Evolutionary conservation across 92 coral and sea anemone genomes (phyloP).

Genomic region (Plumapathes pennacea): DNA sequence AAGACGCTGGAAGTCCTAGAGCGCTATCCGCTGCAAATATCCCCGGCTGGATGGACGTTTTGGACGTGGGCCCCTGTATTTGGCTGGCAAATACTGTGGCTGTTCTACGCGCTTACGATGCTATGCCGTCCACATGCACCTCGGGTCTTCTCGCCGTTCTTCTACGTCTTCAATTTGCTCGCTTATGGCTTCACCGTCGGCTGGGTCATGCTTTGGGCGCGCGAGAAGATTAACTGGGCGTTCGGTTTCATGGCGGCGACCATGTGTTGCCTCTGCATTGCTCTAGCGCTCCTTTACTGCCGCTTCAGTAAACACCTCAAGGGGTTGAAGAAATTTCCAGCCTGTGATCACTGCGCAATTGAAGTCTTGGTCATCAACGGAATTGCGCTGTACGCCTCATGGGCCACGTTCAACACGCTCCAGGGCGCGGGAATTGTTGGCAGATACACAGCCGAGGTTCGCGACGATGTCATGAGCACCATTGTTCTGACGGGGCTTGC

Average conservation of each 20-base stretch:
- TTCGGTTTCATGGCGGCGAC: constrained; percentile 69
- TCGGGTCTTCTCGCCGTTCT: constrained; percentile 62
- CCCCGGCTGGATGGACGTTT: constrained; percentile 80
- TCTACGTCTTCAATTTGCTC: constrained; percentile 65
- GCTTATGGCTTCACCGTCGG: constrained; percentile 80
- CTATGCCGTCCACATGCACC: constrained; percentile 79
- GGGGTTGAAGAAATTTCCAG: constrained; percentile 59
- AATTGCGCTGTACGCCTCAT: constrained; percentile 74
- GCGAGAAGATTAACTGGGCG: constrained; percentile 58
- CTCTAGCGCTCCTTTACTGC: constrained; percentile 64
- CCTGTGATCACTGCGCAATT: constrained; percentile 63
- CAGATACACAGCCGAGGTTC: constrained; percentile 57
- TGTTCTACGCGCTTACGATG: constrained; percentile 58
- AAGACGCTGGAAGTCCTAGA: constrained; percentile 57
- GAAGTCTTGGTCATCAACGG: constrained; percentile 78
- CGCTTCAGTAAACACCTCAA: constrained; percentile 49
- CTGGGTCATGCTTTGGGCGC: constrained; percentile 80
- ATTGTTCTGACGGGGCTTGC: constrained; percentile 68
- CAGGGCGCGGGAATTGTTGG: constrained; percentile 66
- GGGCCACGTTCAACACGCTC: constrained; percentile 72
- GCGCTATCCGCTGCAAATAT: constrained; percentile 54
- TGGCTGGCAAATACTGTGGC: constrained; percentile 84
- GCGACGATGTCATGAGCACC: constrained; percentile 66
- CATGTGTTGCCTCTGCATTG: constrained; percentile 40
- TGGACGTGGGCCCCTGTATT: constrained; percentile 87